Evolutionary conservation across 2,888 invertebrate species (phyloP).

Genomic region (Latheticus oryzae): DNA sequence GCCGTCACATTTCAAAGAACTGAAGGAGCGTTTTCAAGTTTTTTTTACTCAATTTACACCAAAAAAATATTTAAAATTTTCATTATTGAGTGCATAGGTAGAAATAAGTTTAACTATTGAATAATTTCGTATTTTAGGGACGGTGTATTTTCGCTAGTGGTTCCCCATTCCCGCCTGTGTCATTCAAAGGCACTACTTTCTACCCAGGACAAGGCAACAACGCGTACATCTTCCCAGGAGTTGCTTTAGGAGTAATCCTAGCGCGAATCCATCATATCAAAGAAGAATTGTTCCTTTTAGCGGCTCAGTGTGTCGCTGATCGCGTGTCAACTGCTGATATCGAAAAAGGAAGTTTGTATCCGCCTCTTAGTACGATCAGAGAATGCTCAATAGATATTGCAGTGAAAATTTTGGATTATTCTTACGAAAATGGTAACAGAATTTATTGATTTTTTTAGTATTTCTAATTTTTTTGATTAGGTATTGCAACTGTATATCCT

Average conservation of each 20-base stretch:
- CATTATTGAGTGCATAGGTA: too few relatives aligned
- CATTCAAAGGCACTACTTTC: slow-evolving; percentile 81
- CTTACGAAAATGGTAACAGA: slow-evolving; percentile 83
- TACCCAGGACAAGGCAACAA: slow-evolving; percentile 98
- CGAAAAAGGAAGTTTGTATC: slow-evolving; percentile 90
- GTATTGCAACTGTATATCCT: slow-evolving; percentile 87
- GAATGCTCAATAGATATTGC: slow-evolving; percentile 94
- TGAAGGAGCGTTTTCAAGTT: too few relatives aligned
- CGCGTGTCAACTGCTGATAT: slow-evolving; percentile 87
- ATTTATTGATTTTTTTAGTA: background rate
- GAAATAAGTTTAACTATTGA: slow-evolving; percentile 43
- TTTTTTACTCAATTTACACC: too few relatives aligned
- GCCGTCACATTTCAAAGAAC: too few relatives aligned
- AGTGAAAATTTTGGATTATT: slow-evolving; percentile 85
- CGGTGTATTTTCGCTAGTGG: slow-evolving; percentile 95
- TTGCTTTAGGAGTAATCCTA: slow-evolving; percentile 92
- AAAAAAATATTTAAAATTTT: too few relatives aligned
- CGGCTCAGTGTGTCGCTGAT: slow-evolving; percentile 90
- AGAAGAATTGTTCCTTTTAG: slow-evolving; percentile 92
- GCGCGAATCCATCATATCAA: slow-evolving; percentile 94
- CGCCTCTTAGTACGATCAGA: slow-evolving; percentile 84
- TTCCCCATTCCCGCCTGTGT: slow-evolving; percentile 92
- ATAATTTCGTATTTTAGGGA: slow-evolving; percentile 78
- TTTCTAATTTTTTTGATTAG: slow-evolving; percentile 64
- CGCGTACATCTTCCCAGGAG: slow-evolving; percentile 96